A percentile compares a stretch with the other conserved stretches of the same genome.
Evolutionary conservation across 2,113 vertebrate species (phyloP).

Genomic region (Gopherus flavomarginatus): DNA sequence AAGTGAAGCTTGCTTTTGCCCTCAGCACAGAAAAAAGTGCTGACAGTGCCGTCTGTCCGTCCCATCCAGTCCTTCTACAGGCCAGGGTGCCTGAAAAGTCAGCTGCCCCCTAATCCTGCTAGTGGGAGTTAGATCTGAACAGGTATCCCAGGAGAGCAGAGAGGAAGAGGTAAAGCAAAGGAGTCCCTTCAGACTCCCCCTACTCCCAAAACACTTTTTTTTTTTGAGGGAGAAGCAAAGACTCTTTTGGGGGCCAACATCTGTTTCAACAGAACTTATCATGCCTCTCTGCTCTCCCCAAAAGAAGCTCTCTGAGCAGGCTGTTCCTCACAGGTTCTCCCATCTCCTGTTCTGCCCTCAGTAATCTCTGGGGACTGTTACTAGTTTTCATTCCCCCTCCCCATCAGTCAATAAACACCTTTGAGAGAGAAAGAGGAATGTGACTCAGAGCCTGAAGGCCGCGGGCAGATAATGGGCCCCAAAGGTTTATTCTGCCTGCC

Average conservation of each 20-base stretch:
- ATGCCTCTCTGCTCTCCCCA: not conserved
- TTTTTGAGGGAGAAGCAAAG: not conserved
- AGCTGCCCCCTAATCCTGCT: not conserved
- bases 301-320: not conserved
- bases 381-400: not conserved
- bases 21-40: not conserved
- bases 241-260: not conserved
- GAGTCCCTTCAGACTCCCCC: not conserved
- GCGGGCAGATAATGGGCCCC: fast-evolving
- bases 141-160: not conserved
- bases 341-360: not conserved
- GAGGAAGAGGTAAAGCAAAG: not conserved
- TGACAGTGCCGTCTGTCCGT: not conserved
- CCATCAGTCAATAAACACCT: not conserved
- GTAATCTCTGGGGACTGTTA: not conserved
- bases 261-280: not conserved
- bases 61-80: not conserved
- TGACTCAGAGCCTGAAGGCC: not conserved
- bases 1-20: not conserved
- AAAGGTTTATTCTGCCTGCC: not conserved
- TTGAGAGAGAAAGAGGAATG: not conserved
- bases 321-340: not conserved
- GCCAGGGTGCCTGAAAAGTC: not conserved
- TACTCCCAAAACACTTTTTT: not conserved
- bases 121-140: not conserved